These are phyloP conservation scores for Papilio elwesi DNA, from an alignment of 2,888 invertebrate species.

Conservation along the genomic window DNA sequence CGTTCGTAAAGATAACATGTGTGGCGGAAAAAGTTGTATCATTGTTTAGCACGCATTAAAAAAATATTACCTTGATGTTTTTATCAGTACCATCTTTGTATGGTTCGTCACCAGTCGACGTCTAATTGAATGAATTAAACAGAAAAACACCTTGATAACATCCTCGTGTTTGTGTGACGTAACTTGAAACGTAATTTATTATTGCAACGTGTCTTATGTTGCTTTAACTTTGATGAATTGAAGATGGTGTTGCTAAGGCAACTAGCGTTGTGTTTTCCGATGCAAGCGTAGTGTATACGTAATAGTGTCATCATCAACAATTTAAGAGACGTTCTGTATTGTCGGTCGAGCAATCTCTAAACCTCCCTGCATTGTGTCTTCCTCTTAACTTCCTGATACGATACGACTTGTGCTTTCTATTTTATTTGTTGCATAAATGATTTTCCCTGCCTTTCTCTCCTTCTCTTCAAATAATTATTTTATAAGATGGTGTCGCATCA, in stretches of 20 bases:
- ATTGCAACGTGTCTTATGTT: neutral
- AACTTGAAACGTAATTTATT: slow-evolving; percentile 7
- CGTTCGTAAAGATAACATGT: slow-evolving; percentile 3
- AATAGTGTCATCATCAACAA: too few species aligned
- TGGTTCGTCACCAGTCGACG: neutral
- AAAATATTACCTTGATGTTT: neutral
- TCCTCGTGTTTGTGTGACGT: slow-evolving; percentile 11
- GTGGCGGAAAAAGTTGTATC: slow-evolving; percentile 2
- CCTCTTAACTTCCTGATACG: too few species aligned
- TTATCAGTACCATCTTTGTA: neutral
- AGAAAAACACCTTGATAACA: slow-evolving; percentile 28
- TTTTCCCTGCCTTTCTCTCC: too few species aligned
- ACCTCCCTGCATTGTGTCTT: too few species aligned
- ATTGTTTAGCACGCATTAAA: slow-evolving; percentile 4
- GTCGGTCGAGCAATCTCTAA: too few species aligned
- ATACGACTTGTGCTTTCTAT: too few species aligned
- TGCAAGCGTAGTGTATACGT: neutral
- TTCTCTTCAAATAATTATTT: too few species aligned
- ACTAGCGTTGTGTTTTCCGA: neutral
- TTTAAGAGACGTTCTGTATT: too few species aligned
- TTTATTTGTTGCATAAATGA: too few species aligned
- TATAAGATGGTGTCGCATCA: too few species aligned
- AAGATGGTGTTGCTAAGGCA: slow-evolving; percentile 13
- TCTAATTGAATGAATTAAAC: slow-evolving; percentile 28
- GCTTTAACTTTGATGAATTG: slow-evolving; percentile 9